Base-by-base conservation (phyloP, 2,797 vertebrate species). In the Gephyroberyx darwinii region DNA sequence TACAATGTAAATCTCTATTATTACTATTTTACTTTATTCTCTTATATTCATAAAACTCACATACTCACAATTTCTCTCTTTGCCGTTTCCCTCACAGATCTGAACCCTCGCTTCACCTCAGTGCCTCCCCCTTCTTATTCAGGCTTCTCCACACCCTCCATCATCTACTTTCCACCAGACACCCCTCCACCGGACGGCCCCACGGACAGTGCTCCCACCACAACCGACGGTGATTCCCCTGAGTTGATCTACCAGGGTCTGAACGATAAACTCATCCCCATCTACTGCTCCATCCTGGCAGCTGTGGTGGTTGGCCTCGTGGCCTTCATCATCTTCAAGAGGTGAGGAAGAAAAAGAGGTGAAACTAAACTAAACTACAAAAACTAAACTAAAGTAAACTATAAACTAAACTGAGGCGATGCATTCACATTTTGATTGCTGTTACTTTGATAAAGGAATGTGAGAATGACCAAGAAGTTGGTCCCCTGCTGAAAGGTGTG, bases 231-330 rank as follows among this genome's bases (percentile, higher is more conserved):
- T 31, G 93, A 94, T 82, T 93, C 94, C 0, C 92, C 92, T 66
- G 90, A 93, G 1, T 88, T 82, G 0, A 78, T 95, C 43, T 93
- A 91, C 69, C 86, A 89, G 0, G 93, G 94, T 41, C 92, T 95
- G 3, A 86, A 94, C 0, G 92, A 97, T 85, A 97, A 95, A 82
- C 96, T 99, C 84, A 98, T 99, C 85, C 97, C 98, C 0, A 95
- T 98, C 84, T 99, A 98, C 80, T 97, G 95, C 91, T 99, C 98
- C 86, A 96, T 99, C 92, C 89, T 98, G 82, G 96, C 96, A 0
- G 96, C 97, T 0, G 96, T 97, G 20, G 94, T 98, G 20, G 93
- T 96, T n/a, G 95, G 97, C 53, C 88, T 99, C 0, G 94, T 98
- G 88, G 98, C 97, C 60, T 98, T 98, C 86, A 95, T 98, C 6